phyloP scores from a whole-genome alignment of 2,113 vertebrate species.

The Coturnix japonica region DNA sequence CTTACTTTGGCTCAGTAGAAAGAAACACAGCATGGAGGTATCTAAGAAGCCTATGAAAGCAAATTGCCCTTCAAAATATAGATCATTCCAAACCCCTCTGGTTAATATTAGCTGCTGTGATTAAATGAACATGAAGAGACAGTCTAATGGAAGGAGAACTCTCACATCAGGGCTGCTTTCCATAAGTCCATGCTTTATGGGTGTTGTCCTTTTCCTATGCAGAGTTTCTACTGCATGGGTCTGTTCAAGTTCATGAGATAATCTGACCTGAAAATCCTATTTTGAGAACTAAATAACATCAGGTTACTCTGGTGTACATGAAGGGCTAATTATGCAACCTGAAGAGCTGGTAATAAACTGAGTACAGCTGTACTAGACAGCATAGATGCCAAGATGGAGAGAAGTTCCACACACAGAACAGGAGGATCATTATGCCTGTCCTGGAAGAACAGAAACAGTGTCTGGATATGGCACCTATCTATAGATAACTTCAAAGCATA shows the following conservation, averaged over 20 bases:
- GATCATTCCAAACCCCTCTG: neutral
- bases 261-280: slow-evolving; percentile 2
- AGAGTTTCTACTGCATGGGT: neutral
- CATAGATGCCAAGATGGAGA: neutral
- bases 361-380: neutral
- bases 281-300: neutral
- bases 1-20: neutral
- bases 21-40: neutral
- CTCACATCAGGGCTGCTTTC: neutral
- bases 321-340: neutral
- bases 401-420: neutral
- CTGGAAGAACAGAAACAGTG: slow-evolving; percentile 1
- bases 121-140: slow-evolving; percentile 25
- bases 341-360: neutral
- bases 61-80: slow-evolving; percentile 23
- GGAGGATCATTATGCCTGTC: neutral
- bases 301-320: neutral
- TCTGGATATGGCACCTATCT: neutral
- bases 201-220: neutral
- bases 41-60: neutral
- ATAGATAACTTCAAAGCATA: neutral
- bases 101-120: slow-evolving; percentile 3
- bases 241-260: neutral
- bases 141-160: neutral
- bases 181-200: neutral